phyloP scores from a whole-genome alignment of 2,113 vertebrate genomes.

The Muntiacus muntjak region DNA sequence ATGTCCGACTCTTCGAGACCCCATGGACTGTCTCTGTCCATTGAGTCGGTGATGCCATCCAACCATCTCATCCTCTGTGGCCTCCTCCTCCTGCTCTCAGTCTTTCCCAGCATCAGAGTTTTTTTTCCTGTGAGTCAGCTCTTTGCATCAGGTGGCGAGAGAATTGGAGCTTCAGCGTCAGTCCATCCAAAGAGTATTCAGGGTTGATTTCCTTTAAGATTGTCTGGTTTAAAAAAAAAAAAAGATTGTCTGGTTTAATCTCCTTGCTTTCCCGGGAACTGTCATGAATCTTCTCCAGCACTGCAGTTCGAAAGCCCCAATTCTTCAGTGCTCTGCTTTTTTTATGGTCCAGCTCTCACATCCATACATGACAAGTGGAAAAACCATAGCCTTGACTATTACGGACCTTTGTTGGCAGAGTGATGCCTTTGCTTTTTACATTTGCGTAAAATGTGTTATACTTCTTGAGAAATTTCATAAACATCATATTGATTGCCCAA shows the following conservation, averaged over 20 bases:
- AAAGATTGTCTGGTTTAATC: neutral
- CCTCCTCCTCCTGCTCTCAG: neutral
- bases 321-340: neutral
- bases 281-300: neutral
- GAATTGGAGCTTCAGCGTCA: neutral
- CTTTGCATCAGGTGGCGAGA: neutral
- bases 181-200: neutral
- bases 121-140: neutral
- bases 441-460: neutral
- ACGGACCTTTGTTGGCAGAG: neutral
- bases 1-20: neutral
- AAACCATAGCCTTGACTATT: neutral
- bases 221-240: neutral
- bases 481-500: neutral
- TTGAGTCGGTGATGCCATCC: neutral
- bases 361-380: neutral
- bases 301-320: neutral
- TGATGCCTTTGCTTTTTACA: neutral
- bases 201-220: neutral
- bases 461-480: neutral
- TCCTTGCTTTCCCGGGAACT: neutral
- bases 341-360: neutral
- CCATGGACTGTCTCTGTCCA: neutral
- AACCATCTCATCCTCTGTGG: neutral
- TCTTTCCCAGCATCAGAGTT: neutral